A percentile compares a stretch with the other conserved stretches of the same genome.
These are phyloP conservation scores for Capricornis sumatraensis DNA, from an alignment of 2,113 vertebrate genomes.

Conservation along the genomic window DNA sequence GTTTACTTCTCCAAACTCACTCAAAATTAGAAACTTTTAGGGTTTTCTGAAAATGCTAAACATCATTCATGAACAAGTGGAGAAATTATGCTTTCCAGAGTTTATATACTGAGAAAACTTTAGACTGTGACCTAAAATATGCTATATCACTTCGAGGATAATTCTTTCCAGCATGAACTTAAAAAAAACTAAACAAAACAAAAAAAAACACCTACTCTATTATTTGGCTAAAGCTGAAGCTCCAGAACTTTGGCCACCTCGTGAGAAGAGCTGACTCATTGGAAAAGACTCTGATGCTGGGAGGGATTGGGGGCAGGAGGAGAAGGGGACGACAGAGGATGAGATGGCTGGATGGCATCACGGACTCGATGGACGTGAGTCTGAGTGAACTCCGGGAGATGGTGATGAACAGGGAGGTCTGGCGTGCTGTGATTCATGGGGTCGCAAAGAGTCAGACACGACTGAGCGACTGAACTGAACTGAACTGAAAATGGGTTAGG, in stretches of 20 bases:
- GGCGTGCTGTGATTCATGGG: too few relatives aligned
- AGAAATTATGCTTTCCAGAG: neutral
- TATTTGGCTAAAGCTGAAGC: neutral
- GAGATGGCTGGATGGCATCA: too few relatives aligned
- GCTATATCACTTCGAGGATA: neutral
- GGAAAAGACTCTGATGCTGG: too few relatives aligned
- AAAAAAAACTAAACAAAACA: neutral
- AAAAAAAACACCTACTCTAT: neutral
- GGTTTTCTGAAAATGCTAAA: neutral
- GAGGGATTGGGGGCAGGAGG: too few relatives aligned
- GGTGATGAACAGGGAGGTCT: too few relatives aligned
- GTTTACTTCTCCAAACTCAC: neutral
- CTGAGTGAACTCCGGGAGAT: too few relatives aligned
- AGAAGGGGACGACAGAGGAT: too few relatives aligned
- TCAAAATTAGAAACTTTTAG: conserved; percentile 4
- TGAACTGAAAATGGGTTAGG: neutral
- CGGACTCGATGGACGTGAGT: too few relatives aligned
- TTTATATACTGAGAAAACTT: neutral
- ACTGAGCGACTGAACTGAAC: too few relatives aligned
- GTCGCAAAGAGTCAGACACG: too few relatives aligned
- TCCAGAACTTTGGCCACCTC: too few relatives aligned
- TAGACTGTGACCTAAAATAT: neutral
- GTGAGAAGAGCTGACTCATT: too few relatives aligned
- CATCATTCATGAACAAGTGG: neutral
- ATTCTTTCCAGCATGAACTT: neutral